Evolutionary conservation across 2,797 vertebrate genomes (phyloP).

Genomic region (Thaleichthys pacificus): DNA sequence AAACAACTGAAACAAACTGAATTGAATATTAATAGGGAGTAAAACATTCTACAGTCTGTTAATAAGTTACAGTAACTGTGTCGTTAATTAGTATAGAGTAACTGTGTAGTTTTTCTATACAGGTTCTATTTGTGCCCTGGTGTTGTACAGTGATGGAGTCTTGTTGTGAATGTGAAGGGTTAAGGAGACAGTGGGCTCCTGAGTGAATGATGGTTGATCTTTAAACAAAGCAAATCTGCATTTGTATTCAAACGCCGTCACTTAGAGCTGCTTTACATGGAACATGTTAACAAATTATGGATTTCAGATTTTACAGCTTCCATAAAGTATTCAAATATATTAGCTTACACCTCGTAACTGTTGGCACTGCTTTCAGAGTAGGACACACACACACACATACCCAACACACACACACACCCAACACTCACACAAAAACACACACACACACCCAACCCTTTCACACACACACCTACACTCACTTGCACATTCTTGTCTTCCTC

Average conservation of each 20-base stretch:
- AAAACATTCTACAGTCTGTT: background rate
- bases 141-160: no score
- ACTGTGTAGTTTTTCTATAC: no score
- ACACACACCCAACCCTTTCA: no score
- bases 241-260: conserved; percentile 77
- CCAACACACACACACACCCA: background rate
- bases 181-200: conserved; percentile 1
- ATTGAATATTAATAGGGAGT: background rate
- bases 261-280: conserved; percentile 74
- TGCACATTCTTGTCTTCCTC: conserved; percentile 11
- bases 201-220: conserved; percentile 53
- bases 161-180: conserved; percentile 28
- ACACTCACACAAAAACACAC: background rate
- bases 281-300: conserved; percentile 77
- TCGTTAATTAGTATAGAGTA: no score
- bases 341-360: conserved; percentile 73
- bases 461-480: conserved; percentile 22
- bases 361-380: conserved; percentile 49
- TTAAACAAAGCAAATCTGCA: conserved; percentile 54
- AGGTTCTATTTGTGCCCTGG: no score
- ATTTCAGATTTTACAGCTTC: conserved; percentile 79
- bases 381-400: background rate
- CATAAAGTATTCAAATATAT: conserved; percentile 80
- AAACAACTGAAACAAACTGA: background rate
- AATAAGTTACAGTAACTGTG: no score